Conservation (phyloP, 2,888 invertebrate genomes). For the Tetranychus truncatus region DNA sequence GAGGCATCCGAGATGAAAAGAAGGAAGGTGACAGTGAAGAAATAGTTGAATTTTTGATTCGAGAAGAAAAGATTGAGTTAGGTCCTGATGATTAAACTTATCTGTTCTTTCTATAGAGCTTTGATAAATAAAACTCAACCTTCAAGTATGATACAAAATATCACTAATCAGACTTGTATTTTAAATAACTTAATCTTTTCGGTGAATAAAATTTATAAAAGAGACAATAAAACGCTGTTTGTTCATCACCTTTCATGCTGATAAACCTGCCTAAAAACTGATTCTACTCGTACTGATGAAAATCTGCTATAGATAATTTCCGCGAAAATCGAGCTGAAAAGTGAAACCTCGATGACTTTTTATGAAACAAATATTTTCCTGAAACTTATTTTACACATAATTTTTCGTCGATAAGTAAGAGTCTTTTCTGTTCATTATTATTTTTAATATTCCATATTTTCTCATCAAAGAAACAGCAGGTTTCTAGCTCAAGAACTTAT, state of each 20-base stretch:
- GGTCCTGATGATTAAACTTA: background rate
- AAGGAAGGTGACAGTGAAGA: slow-evolving; percentile 71
- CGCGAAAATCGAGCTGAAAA: too few species aligned
- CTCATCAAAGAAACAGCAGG: too few species aligned
- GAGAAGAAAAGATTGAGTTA: slow-evolving; percentile 51
- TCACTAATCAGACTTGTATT: background rate
- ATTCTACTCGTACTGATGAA: too few species aligned
- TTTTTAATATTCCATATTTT: too few species aligned
- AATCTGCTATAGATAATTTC: too few species aligned
- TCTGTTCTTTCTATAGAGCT: background rate
- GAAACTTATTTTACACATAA: too few species aligned
- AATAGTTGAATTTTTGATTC: slow-evolving; percentile 89
- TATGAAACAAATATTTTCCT: too few species aligned
- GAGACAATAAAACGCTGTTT: background rate
- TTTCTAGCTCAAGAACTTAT: too few species aligned
- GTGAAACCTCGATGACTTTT: too few species aligned
- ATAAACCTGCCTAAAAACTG: too few species aligned
- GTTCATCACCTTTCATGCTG: background rate
- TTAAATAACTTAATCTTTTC: background rate
- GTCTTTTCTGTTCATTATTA: too few species aligned
- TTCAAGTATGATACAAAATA: background rate
- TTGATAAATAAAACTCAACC: background rate
- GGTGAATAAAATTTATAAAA: background rate
- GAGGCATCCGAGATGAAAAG: slow-evolving; percentile 14
- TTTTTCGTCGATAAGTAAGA: too few species aligned